Conservation (phyloP, 2,888 invertebrate species). For the Aporophyla lueneburgensis region DNA sequence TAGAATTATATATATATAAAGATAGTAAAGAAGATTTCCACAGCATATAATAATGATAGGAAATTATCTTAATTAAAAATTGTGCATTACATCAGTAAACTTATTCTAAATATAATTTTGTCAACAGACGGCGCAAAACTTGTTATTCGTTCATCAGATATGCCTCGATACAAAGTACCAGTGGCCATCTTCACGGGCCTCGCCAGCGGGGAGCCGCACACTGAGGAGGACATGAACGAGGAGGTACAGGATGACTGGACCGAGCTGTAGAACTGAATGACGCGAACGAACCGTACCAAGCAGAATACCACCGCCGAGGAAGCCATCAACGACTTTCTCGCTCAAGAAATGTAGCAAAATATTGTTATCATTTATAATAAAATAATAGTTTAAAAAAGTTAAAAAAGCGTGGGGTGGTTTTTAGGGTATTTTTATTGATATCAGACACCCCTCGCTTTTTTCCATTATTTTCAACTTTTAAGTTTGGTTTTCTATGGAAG, state of each 20-base stretch:
- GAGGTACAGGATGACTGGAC: conserved; percentile 26
- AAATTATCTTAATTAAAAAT: no score
- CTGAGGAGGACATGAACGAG: neutral
- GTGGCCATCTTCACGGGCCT: neutral
- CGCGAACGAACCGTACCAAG: neutral
- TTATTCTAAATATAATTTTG: neutral
- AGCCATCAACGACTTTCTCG: neutral
- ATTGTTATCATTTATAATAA: no score
- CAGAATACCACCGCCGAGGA: neutral
- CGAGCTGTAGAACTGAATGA: conserved; percentile 12
- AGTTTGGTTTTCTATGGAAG: no score
- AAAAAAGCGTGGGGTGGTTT: no score
- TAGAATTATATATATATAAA: no score
- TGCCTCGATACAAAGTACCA: conserved; percentile 53
- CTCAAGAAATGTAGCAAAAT: neutral
- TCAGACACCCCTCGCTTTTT: no score
- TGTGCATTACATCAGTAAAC: no score
- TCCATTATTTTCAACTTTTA: no score
- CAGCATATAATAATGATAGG: no score
- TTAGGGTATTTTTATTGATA: no score
- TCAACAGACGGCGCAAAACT: conserved; percentile 74
- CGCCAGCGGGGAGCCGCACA: conserved; percentile 23
- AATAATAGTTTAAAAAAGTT: no score
- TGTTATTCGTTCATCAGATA: conserved; percentile 71
- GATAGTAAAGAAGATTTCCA: no score